Conservation (phyloP, 64 coral and sea anemone genomes). For the Orbicella faveolata region DNA sequence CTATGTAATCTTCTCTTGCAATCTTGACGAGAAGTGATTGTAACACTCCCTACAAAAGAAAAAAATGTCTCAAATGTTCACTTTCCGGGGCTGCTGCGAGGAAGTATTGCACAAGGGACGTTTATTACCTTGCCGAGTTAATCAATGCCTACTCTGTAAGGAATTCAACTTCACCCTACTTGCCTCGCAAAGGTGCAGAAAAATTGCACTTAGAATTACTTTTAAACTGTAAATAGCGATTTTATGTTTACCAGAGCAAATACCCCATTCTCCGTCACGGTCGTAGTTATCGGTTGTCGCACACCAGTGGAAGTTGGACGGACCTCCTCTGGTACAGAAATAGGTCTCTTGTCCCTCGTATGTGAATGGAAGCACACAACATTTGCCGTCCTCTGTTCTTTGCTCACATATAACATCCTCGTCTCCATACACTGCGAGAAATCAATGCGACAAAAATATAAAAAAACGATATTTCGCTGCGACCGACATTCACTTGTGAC, state of each 20-base stretch:
- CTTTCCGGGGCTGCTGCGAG: too few species aligned
- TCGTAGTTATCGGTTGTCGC: slow-evolving; percentile 36
- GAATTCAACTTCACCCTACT: too few species aligned
- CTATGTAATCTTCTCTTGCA: too few species aligned
- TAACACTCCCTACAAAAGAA: too few species aligned
- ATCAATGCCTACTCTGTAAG: too few species aligned
- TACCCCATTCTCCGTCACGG: slow-evolving; percentile 24
- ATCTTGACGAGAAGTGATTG: too few species aligned
- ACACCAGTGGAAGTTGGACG: slow-evolving; percentile 7
- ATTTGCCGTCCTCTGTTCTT: slow-evolving; percentile 4
- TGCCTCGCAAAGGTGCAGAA: too few species aligned
- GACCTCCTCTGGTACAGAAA: slow-evolving; percentile 1
- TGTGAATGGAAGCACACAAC: slow-evolving; percentile 56
- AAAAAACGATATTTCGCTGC: not conserved
- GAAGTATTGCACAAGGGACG: too few species aligned
- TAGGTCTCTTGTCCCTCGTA: not conserved
- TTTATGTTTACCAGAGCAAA: not conserved
- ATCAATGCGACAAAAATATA: not conserved
- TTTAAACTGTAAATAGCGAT: too few species aligned
- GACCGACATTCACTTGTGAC: not conserved
- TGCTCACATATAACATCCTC: not conserved
- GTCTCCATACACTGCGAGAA: not conserved
- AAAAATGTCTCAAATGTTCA: too few species aligned
- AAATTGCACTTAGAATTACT: too few species aligned
- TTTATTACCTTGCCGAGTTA: too few species aligned